These are phyloP conservation scores for Eupithecia subfuscata DNA, from an alignment of 2,888 invertebrate species.

Conservation along the genomic window DNA sequence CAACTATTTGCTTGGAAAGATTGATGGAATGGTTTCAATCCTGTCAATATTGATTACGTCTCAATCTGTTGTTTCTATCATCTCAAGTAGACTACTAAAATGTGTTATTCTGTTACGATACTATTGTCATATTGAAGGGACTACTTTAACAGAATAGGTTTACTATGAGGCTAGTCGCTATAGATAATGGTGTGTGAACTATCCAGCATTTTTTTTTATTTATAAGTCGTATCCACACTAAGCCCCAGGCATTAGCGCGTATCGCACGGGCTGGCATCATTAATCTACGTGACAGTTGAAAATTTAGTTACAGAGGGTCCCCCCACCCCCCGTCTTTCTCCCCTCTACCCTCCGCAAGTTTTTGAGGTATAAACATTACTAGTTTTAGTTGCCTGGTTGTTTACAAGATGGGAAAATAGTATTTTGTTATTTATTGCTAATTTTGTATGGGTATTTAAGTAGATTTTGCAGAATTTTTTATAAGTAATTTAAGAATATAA, in stretches of 20 bases:
- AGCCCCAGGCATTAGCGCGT: conserved; percentile 79
- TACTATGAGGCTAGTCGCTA: too few relatives aligned
- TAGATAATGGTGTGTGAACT: too few relatives aligned
- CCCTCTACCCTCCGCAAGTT: conserved; percentile 66
- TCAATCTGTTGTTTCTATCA: too few relatives aligned
- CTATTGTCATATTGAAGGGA: too few relatives aligned
- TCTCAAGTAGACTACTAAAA: too few relatives aligned
- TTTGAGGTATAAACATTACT: conserved; percentile 61
- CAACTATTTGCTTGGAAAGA: too few relatives aligned
- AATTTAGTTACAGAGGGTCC: conserved; percentile 84
- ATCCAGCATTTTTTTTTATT: not conserved
- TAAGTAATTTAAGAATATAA: too few relatives aligned
- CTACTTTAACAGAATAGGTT: too few relatives aligned
- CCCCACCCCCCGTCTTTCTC: conserved; percentile 53
- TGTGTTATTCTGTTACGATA: too few relatives aligned
- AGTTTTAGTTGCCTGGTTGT: conserved; percentile 40
- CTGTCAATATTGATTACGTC: too few relatives aligned
- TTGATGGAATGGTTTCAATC: too few relatives aligned
- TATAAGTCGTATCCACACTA: conserved; percentile 67
- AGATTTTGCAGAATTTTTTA: not conserved
- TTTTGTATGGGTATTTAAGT: not conserved
- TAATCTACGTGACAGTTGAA: conserved; percentile 85
- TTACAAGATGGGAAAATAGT: conserved; percentile 38
- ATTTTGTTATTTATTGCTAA: not conserved
- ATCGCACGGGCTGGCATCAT: conserved; percentile 84